Percentiles rank a stretch among this genome's conserved stretches.
Evolutionary conservation across 2,888 invertebrate genomes (phyloP).

Genomic region (Scrobipalpa costella): DNA sequence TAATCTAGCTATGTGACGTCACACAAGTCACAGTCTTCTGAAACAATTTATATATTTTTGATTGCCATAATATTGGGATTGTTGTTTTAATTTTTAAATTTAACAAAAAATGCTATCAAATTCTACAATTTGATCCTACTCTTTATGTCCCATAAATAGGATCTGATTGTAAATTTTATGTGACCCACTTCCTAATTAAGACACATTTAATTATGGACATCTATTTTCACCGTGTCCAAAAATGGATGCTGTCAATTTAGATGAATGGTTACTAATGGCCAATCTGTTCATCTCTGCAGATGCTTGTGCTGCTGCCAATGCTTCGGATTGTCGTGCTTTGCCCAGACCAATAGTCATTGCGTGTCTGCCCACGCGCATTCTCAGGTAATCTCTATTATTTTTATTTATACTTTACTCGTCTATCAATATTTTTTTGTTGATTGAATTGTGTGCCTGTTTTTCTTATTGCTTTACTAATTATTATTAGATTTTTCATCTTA

Average conservation of each 20-base stretch:
- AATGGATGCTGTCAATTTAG: constrained; percentile 26
- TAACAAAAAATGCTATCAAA: background rate
- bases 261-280: constrained; percentile 29
- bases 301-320: constrained; percentile 32
- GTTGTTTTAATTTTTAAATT: too few species aligned
- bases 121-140: background rate
- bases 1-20: background rate
- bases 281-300: constrained; percentile 18
- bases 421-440: constrained; percentile 28
- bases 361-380: constrained; percentile 56
- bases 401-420: constrained; percentile 33
- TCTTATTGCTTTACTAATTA: too few species aligned
- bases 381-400: constrained; percentile 50
- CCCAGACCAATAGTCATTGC: constrained; percentile 33
- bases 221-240: constrained; percentile 11
- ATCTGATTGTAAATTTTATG: background rate
- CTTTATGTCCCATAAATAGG: background rate
- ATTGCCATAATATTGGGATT: too few species aligned
- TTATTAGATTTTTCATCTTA: too few species aligned
- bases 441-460: background rate
- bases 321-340: constrained; percentile 31
- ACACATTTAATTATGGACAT: constrained; percentile 22
- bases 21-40: too few species aligned
- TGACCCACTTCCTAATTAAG: constrained; percentile 2
- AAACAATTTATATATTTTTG: too few species aligned